Percentiles rank a stretch among this genome's conserved stretches.
phyloP scores from a whole-genome alignment of 2,888 invertebrate genomes.

The Himalopsyche japonica region DNA sequence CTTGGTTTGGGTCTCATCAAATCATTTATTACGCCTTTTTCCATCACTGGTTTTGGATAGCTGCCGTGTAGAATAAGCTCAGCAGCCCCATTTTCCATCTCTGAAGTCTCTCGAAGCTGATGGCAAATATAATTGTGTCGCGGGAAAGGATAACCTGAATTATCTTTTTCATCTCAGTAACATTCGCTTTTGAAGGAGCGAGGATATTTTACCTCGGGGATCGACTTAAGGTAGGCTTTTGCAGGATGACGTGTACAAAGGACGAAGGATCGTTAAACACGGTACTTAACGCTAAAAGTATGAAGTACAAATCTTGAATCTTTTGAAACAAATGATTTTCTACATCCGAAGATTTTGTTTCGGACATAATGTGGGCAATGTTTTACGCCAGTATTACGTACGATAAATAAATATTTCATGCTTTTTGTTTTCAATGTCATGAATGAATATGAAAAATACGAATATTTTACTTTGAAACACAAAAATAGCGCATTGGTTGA shows the following conservation, averaged over 20 bases:
- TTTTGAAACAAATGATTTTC: not conserved
- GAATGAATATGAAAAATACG: too few species aligned
- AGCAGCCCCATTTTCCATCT: not conserved
- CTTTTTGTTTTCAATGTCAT: too few species aligned
- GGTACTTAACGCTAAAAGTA: not conserved
- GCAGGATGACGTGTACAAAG: not conserved
- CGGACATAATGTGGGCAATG: not conserved
- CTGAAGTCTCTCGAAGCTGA: not conserved
- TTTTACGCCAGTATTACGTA: too few species aligned
- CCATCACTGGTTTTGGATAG: not conserved
- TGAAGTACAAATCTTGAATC: not conserved
- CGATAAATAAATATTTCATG: too few species aligned
- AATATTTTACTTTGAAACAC: too few species aligned
- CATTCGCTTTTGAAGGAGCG: not conserved
- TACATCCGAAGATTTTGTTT: not conserved
- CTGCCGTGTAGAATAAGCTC: not conserved
- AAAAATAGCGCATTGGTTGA: too few species aligned
- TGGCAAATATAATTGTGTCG: slow-evolving; percentile 1
- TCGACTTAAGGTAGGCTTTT: not conserved
- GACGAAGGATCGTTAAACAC: not conserved
- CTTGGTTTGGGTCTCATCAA: too few species aligned
- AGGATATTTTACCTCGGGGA: not conserved
- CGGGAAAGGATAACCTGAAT: not conserved
- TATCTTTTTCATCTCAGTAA: not conserved
- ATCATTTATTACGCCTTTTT: not conserved